Percentiles rank a stretch among this genome's conserved stretches.
phyloP scores from a whole-genome alignment of 1,140 invertebrate genomes.

The Polypedilum vanderplanki region DNA sequence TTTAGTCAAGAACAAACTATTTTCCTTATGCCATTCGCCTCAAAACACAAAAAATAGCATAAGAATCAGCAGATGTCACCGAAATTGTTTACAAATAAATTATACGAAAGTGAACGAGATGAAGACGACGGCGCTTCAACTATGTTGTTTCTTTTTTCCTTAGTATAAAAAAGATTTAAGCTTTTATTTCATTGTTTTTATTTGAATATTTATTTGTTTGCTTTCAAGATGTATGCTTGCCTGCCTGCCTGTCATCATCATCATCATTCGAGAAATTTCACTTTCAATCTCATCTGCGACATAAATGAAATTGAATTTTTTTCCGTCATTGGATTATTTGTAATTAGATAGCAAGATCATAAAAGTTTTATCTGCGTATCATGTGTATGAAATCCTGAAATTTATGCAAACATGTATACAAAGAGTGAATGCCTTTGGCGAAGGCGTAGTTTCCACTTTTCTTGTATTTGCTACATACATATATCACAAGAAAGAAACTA shows the following conservation, averaged over 20 bases:
- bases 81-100: slow-evolving; percentile 29
- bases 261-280: background rate
- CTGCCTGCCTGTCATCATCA: background rate
- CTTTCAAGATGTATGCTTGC: background rate
- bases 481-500: background rate
- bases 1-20: background rate
- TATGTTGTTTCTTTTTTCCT: background rate
- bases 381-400: background rate
- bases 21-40: background rate
- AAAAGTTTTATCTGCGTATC: background rate
- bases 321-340: background rate
- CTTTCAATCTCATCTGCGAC: background rate
- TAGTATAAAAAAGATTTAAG: background rate
- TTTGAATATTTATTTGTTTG: too few relatives aligned
- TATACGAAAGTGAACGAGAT: slow-evolving; percentile 9
- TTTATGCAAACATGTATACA: background rate
- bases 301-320: background rate
- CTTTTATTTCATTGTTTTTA: background rate
- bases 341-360: too few relatives aligned
- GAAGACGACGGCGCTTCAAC: background rate
- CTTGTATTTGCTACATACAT: background rate
- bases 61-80: slow-evolving; percentile 24
- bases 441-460: slow-evolving; percentile 12
- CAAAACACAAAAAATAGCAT: background rate
- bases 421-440: background rate